Evolutionary conservation across 2,888 invertebrate species (phyloP).

Genomic region (Monoplex corrugatus): DNA sequence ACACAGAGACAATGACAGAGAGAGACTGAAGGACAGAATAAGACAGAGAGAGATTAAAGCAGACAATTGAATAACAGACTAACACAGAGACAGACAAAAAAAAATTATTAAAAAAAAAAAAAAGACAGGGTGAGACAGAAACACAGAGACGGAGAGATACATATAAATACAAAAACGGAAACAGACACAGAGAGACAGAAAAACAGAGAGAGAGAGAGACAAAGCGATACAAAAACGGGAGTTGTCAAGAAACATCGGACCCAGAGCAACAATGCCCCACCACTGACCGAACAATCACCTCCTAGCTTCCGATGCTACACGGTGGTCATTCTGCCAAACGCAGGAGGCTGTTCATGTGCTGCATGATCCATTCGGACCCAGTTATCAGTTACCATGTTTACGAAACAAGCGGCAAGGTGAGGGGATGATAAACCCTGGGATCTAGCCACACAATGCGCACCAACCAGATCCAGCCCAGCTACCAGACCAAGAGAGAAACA

Average conservation of each 20-base stretch:
- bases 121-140: no score
- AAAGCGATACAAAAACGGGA: background rate
- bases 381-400: no score
- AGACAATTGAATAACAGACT: no score
- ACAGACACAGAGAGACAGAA: background rate
- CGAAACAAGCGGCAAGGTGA: no score
- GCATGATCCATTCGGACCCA: background rate
- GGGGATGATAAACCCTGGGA: background rate
- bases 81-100: no score
- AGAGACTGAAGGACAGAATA: background rate
- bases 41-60: no score
- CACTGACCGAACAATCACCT: background rate
- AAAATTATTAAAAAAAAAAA: no score
- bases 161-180: no score
- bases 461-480: no score
- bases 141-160: no score
- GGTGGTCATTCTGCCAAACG: background rate
- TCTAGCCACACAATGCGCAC: background rate
- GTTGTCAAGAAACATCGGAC: background rate
- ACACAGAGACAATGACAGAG: background rate
- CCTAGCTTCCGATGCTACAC: background rate
- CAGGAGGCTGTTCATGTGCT: background rate
- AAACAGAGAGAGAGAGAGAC: background rate
- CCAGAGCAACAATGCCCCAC: no score
- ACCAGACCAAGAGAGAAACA: no score